Base-by-base conservation (phyloP, 2,113 vertebrate genomes). In the Alligator mississippiensis region DNA sequence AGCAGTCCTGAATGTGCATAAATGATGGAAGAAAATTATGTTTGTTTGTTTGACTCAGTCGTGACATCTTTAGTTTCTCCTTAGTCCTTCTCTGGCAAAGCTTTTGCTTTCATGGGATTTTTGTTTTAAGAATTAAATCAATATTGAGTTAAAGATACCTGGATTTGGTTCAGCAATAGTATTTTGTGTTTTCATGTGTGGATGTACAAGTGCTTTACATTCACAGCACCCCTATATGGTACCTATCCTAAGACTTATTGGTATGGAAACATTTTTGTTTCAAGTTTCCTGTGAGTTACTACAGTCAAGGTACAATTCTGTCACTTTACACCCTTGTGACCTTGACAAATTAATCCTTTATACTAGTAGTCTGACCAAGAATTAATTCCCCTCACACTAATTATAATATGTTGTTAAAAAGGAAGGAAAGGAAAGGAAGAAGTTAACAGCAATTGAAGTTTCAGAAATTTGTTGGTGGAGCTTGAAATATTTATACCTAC, bases 381-480 rank as follows among this genome's bases (percentile, higher is more conserved):
- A 86, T 77, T 86, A 89, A 90, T 94, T 81, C 4, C 85, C 68
- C 74, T 21, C 2, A 47, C 25, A 76, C 1, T 47, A 64, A 68
- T 63, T 68, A 77, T 87, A 88, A 85, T 63, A 58, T 5, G 24
- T 77, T 87, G 87, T 77, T 91, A 74, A 14, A 79, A 91, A 83
- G 30, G 79, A 24, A 64, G 3, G 30, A 81, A 24, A 64, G 3
- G 84, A 62, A 82, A 92, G 68, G 95, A 95, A 81, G 58, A 78
- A 14, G 90, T 93, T 34, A 88, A 66, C 54, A 93, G 14, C 77
- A 95, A 85, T 68, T 93, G 82, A 94, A 91, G 94, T 93, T 77
- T 85, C 90, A 89, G 90, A 27, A 2, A 83, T 78, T 68, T 81
- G 57, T 79, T 90, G 82, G 11, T 82, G 91, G 77, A 4, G 88